Evolutionary conservation across 1,140 invertebrate genomes (phyloP).

Genomic region (Ruditapes philippinarum): DNA sequence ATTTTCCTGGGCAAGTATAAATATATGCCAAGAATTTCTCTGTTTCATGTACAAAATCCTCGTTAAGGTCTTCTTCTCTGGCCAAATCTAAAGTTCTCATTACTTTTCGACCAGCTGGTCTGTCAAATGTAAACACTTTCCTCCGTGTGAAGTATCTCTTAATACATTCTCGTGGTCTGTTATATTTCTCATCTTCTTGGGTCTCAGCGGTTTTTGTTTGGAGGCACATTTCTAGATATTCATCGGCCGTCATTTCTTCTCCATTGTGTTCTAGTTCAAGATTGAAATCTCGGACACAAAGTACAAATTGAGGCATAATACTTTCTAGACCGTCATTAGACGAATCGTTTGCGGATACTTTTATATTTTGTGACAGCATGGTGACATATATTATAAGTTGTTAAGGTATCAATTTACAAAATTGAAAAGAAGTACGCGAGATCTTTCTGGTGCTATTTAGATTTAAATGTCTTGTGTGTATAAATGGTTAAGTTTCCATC

Average conservation of each 20-base stretch:
- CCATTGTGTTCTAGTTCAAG: background rate
- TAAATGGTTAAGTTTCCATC: too few relatives aligned
- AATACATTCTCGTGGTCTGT: background rate
- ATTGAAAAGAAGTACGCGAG: too few relatives aligned
- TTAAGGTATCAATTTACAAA: too few relatives aligned
- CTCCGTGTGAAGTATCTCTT: background rate
- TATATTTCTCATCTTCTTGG: background rate
- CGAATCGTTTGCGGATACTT: too few relatives aligned
- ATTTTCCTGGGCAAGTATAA: background rate
- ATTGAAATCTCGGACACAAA: background rate
- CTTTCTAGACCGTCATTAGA: background rate
- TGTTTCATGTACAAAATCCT: background rate
- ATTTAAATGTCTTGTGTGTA: too few relatives aligned
- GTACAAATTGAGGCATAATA: background rate
- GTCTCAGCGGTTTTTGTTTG: background rate
- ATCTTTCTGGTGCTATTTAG: too few relatives aligned
- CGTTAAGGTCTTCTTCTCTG: background rate
- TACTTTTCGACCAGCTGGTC: background rate
- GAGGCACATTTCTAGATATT: constrained; percentile 18
- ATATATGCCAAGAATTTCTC: background rate
- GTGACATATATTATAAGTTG: too few relatives aligned
- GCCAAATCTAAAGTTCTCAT: background rate
- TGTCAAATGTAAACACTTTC: background rate
- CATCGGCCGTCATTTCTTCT: background rate
- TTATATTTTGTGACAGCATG: too few relatives aligned